Evolutionary conservation across 2,888 invertebrate species (phyloP).

Genomic region (Megaustenia siamemsis): DNA sequence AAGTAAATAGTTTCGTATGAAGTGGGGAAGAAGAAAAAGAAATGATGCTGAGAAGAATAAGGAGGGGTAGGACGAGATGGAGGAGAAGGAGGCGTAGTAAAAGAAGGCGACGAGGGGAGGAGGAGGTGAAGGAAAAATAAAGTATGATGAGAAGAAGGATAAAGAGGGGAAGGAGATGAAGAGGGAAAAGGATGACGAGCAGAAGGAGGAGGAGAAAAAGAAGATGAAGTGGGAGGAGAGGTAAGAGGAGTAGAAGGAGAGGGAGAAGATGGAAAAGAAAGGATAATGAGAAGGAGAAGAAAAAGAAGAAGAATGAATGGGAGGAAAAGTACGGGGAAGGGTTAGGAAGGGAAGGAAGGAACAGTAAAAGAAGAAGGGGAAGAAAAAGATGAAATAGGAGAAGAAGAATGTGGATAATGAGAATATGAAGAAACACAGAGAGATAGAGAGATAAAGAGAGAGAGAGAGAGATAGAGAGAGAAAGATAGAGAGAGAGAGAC

Average conservation of each 20-base stretch:
- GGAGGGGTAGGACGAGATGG: neutral
- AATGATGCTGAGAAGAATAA: neutral
- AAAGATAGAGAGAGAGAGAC: constrained; percentile 43
- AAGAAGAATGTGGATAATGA: neutral
- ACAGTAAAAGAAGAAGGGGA: neutral
- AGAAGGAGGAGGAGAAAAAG: no score
- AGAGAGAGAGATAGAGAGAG: neutral
- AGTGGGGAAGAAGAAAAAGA: neutral
- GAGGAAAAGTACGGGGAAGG: neutral
- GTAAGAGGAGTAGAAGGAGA: neutral
- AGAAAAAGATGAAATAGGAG: no score
- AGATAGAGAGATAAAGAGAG: constrained; percentile 48
- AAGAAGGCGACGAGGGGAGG: neutral
- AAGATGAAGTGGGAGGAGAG: neutral
- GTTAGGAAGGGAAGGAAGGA: neutral
- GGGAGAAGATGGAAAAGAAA: neutral
- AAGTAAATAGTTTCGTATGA: no score
- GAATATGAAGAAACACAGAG: constrained; percentile 35
- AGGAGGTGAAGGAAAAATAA: neutral
- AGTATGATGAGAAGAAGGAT: no score
- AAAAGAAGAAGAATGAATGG: neutral
- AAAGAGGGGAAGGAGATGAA: no score
- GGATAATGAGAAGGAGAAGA: neutral
- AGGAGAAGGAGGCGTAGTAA: no score
- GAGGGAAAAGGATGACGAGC: no score